phyloP scores from a whole-genome alignment of 2,113 vertebrate genomes.

The Nesogale talazaci region DNA sequence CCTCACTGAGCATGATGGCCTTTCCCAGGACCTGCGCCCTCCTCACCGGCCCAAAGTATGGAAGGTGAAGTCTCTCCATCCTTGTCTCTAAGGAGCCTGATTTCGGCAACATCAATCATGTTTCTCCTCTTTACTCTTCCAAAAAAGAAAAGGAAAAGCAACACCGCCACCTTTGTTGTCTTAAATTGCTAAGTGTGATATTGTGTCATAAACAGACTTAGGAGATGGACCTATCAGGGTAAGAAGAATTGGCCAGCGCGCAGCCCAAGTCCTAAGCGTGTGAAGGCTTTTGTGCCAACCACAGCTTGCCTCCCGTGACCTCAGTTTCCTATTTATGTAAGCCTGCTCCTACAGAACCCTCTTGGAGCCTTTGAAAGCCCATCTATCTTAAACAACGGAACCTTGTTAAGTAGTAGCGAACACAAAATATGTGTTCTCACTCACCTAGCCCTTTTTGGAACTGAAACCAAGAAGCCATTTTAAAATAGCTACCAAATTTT shows the following conservation, averaged over 20 bases:
- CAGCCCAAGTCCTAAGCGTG: constrained; percentile 54
- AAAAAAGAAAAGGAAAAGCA: not conserved
- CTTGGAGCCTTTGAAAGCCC: constrained; percentile 56
- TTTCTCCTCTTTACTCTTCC: too few relatives aligned
- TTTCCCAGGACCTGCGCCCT: too few relatives aligned
- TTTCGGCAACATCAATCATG: too few relatives aligned
- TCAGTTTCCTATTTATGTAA: constrained; percentile 82
- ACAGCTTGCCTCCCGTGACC: constrained; percentile 66
- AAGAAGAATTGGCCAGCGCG: constrained; percentile 59
- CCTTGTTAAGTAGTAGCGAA: constrained; percentile 82
- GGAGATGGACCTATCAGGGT: constrained; percentile 26
- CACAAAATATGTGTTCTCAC: constrained; percentile 76
- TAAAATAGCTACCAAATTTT: constrained; percentile 58
- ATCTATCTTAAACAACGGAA: constrained; percentile 77
- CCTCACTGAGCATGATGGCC: too few relatives aligned
- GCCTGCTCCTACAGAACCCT: not conserved
- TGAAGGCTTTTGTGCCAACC: constrained; percentile 44
- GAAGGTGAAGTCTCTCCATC: too few relatives aligned
- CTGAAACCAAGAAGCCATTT: constrained; percentile 63
- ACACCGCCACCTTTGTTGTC: constrained; percentile 13
- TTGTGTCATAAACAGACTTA: constrained; percentile 24
- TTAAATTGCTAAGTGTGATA: constrained; percentile 48
- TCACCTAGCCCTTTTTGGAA: constrained; percentile 67
- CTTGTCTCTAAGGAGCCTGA: too few relatives aligned
- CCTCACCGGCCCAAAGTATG: too few relatives aligned